A percentile compares a stretch with the other conserved stretches of the same genome.
Evolutionary conservation across 2,797 vertebrate genomes (phyloP).

Genomic region (Sebastiscus albofasciatus): DNA sequence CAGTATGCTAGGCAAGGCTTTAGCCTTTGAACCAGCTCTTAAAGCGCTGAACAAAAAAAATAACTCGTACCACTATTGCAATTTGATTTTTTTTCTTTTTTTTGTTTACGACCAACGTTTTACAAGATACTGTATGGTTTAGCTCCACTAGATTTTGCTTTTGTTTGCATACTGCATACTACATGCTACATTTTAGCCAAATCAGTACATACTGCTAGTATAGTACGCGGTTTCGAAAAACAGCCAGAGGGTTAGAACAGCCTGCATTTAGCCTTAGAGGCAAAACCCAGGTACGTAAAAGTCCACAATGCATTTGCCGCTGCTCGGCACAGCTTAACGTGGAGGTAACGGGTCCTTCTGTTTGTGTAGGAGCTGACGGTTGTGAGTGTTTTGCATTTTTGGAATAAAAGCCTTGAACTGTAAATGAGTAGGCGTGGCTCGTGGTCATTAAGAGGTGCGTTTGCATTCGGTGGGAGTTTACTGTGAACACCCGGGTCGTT

Average conservation of each 20-base stretch:
- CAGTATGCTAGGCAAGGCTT: too few species aligned
- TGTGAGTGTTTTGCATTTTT: not conserved
- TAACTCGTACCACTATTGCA: too few species aligned
- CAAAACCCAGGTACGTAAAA: not conserved
- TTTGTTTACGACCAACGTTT: too few species aligned
- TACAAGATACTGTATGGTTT: too few species aligned
- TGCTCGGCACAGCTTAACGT: not conserved
- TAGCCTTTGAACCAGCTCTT: too few species aligned
- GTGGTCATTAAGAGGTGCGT: not conserved
- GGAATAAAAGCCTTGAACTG: slow-evolving; percentile 24
- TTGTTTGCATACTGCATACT: too few species aligned
- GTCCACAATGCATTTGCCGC: not conserved
- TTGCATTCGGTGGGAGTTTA: not conserved
- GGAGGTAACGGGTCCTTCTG: not conserved
- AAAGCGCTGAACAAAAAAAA: too few species aligned
- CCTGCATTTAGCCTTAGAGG: not conserved
- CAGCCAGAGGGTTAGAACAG: not conserved
- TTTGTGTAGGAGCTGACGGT: not conserved
- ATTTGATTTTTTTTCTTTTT: too few species aligned
- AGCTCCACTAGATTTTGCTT: too few species aligned
- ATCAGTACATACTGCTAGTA: too few species aligned
- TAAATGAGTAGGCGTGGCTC: slow-evolving; percentile 22
- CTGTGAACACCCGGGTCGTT: not conserved
- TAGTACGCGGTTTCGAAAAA: too few species aligned
- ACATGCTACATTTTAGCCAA: too few species aligned